These are phyloP conservation scores for Ormyrus pomaceus DNA, from an alignment of 2,888 invertebrate genomes.

Conservation along the genomic window DNA sequence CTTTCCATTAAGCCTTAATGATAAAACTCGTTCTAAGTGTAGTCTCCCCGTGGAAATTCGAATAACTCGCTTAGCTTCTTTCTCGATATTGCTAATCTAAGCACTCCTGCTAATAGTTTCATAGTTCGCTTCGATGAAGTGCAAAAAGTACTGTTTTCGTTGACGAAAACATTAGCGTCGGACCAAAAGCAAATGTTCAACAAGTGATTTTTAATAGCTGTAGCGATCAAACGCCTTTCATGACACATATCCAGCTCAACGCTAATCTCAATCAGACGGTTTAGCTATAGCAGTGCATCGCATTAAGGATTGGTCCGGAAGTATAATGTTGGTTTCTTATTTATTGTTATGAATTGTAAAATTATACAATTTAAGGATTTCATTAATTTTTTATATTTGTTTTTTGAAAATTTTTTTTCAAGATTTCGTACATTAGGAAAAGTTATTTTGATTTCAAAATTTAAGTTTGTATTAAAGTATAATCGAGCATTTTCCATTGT, in stretches of 20 bases:
- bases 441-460: neutral
- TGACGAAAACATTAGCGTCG: constrained; percentile 38
- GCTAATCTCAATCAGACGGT: constrained; percentile 18
- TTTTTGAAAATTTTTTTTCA: neutral
- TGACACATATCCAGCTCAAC: constrained; percentile 24
- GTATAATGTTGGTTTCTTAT: neutral
- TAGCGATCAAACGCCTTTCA: constrained; percentile 38
- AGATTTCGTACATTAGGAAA: neutral
- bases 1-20: too few relatives aligned
- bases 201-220: constrained; percentile 31
- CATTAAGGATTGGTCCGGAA: neutral
- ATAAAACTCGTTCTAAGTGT: too few relatives aligned
- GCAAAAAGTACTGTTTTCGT: constrained; percentile 33
- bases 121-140: constrained; percentile 34
- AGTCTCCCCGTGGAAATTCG: too few relatives aligned
- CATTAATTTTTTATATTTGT: neutral
- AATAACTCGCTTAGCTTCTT: too few relatives aligned
- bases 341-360: neutral
- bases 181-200: constrained; percentile 43
- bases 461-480: neutral
- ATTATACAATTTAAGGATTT: neutral
- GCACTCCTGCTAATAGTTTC: too few relatives aligned
- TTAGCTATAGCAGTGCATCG: neutral
- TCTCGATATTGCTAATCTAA: too few relatives aligned
- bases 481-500: neutral